phyloP scores from a whole-genome alignment of 1,140 invertebrate species.

The Apis laboriosa region DNA sequence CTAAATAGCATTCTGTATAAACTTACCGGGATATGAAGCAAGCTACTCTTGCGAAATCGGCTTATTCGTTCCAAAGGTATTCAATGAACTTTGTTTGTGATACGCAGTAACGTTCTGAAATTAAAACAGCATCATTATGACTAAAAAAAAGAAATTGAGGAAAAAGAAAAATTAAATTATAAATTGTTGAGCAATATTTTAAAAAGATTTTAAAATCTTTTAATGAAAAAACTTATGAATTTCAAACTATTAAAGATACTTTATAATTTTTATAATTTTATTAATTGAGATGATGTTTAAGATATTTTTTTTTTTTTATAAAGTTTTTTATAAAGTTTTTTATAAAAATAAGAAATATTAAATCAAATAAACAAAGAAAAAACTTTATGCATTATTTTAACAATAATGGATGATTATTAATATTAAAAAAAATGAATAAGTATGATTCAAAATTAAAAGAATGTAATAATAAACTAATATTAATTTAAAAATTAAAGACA shows the following conservation, averaged over 20 bases:
- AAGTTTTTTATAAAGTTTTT: too few species aligned
- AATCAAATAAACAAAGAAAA: too few species aligned
- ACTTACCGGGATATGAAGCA: neutral
- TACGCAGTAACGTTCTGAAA: neutral
- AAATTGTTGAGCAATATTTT: neutral
- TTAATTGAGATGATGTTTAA: too few species aligned
- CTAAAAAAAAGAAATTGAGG: neutral
- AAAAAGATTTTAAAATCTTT: neutral
- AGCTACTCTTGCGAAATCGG: constrained; percentile 2
- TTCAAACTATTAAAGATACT: too few species aligned
- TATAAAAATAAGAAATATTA: too few species aligned
- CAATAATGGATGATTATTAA: too few species aligned
- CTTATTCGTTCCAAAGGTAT: neutral
- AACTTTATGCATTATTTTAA: too few species aligned
- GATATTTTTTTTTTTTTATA: too few species aligned
- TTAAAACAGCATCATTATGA: neutral
- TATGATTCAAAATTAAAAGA: neutral
- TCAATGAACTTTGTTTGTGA: neutral
- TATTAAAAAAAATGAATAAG: neutral
- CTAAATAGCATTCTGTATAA: neutral
- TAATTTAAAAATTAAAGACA: too few species aligned
- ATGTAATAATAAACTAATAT: too few species aligned
- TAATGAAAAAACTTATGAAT: too few species aligned
- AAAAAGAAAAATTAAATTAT: neutral
- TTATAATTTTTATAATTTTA: too few species aligned